Evolutionary conservation across 2,797 vertebrate genomes (phyloP), one percentile per base, ranked within the genome.

Genomic region (Labroides dimidiatus): DNA sequence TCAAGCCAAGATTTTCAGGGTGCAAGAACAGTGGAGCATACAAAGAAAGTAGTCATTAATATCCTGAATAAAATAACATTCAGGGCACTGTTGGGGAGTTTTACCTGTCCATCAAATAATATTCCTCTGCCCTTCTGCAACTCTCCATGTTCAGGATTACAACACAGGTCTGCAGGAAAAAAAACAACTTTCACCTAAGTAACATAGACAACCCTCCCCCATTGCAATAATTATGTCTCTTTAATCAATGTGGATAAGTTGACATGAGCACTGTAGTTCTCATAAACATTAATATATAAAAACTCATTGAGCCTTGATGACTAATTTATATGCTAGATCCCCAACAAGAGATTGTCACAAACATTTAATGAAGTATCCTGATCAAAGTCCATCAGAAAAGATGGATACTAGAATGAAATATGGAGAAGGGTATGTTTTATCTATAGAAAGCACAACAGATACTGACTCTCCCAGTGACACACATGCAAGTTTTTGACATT

Each of bases 401-500:
- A 45, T n/a, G 19, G 19, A 47, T 6, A 13, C 19, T 12, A 21
- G 6, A 13, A 2, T 13, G 45, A 12, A 20, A 11, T 16, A 54
- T 15, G 2, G 17, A 53, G 21, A 20, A 5, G 41, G 42, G 48
- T 56, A 15, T 33, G 8, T 33, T 6, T 33, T 13, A n/a, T 55
- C 5, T 12, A 49, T 43, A n/a, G 55, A 12, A 51, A 67, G 33
- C n/a, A 45, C n/a, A 51, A 42, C 24, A 65, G 24, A 6, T 39
- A 33, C 21, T 55, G 41, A 65, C n/a, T 59, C 21, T 42, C 8
- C 11, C 11, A 33, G 50, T 47, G 41, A 72, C 49, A 37, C 27
- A 4, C 19, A 6, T 24, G 30, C 30, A 13, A 65, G 41, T 74
- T 77, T n/a, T 74, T 70, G 63, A 84, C 52, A 75, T 67, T 74